Base-by-base conservation (phyloP, 2,888 invertebrate species). In the Escarpia spicata region DNA sequence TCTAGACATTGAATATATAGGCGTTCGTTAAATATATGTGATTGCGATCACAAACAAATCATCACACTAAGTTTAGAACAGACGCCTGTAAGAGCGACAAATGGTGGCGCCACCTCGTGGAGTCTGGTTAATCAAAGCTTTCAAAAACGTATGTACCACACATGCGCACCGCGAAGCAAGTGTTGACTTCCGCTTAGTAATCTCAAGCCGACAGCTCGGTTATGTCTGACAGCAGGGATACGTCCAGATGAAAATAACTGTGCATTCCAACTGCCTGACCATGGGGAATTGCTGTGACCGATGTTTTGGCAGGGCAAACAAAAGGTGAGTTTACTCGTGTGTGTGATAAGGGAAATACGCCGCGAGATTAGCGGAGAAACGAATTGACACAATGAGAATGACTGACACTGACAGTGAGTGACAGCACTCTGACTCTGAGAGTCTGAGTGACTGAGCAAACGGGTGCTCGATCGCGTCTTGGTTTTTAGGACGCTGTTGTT, bases 221-320 rank as follows among this genome's bases (percentile, higher is more conserved):
- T 19, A 75, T 75, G 75, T 75, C 75, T 75, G 75, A 75, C 75
- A 75, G 75, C 26, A 75, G 75, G n/a, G 2, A 75, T 75, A 75
- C 26, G 75, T 19, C 75, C 75, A 91, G 91, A 75, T 75, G 75
- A 75, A 75, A 75, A 75, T 75, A 75, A 26, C 19, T 75, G 75
- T 75, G 26, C 15, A 75, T 75, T 26, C 75, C 75, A 75, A 75
- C 75, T 75, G 75, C 75, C 75, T 92, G 93, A 93, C 92, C 90
- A 94, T 94, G 94, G 94, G 94, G 92, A 94, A 94, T 93, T 94
- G 94, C 91, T 94, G 93, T 93, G 94, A 94, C 60, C 92, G 94
- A 93, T 94, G 94, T 92, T 94, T 93, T 92, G 94, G 94, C 37
- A 93, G 93, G 92, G 91, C 94, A 92, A 93, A 94, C 92, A 94